Conservation (phyloP, 2,113 vertebrate species). For the Opisthocomus hoazin region DNA sequence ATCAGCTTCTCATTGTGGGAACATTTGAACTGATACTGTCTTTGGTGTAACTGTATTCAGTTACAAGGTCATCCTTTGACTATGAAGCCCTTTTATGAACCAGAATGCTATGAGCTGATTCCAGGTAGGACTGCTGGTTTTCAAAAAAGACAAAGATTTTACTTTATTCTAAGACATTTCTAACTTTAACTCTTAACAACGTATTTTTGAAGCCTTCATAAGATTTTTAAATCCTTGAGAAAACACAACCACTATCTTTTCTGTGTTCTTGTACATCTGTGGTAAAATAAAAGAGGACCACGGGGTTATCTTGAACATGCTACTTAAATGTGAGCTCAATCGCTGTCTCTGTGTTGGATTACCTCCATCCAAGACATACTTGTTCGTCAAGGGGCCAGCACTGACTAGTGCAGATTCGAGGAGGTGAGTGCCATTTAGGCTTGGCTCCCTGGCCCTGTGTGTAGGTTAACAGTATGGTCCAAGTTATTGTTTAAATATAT, state of each 20-base stretch:
- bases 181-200: not conserved
- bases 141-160: not conserved
- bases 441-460: not conserved
- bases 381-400: not conserved
- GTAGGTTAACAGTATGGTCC: not conserved
- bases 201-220: not conserved
- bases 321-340: not conserved
- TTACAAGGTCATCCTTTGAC: not conserved
- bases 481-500: not conserved
- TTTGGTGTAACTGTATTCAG: not conserved
- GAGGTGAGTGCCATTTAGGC: not conserved
- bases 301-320: not conserved
- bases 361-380: not conserved
- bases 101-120: not conserved
- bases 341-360: not conserved
- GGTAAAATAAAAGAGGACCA: not conserved
- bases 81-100: not conserved
- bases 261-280: not conserved
- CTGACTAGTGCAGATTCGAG: not conserved
- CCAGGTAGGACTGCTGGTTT: not conserved
- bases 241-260: not conserved
- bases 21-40: not conserved
- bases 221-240: not conserved
- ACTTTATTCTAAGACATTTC: not conserved
- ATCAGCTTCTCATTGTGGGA: not conserved